Conservation (phyloP, 2,797 vertebrate genomes). For the Microhierax caerulescens region DNA sequence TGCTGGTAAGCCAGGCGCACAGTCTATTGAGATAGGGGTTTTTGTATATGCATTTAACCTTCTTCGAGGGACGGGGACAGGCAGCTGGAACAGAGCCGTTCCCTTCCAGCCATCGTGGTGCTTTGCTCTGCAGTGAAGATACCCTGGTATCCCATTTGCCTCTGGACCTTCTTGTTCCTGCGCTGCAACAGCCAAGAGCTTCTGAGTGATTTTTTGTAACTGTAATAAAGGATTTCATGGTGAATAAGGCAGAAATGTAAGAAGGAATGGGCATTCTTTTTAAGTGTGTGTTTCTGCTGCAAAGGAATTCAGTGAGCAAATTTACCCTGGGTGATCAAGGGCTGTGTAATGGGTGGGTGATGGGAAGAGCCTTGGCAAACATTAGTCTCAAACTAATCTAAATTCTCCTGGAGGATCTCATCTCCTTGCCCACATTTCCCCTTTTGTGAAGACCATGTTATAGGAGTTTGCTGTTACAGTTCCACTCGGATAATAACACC, state of each 20-base stretch:
- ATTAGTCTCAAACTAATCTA: not conserved
- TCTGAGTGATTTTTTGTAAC: not conserved
- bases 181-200: not conserved
- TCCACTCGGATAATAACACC: not conserved
- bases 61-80: not conserved
- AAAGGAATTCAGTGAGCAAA: not conserved
- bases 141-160: not conserved
- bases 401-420: not conserved
- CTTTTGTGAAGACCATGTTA: not conserved
- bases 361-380: not conserved
- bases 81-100: not conserved
- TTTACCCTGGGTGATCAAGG: not conserved
- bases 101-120: fast-evolving
- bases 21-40: not conserved
- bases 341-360: not conserved
- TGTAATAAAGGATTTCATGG: not conserved
- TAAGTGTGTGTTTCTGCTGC: not conserved
- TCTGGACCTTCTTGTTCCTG: not conserved
- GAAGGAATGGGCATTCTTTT: not conserved
- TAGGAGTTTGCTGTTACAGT: not conserved
- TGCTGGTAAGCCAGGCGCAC: not conserved
- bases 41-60: not conserved
- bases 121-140: not conserved
- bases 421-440: not conserved
- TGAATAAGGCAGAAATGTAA: not conserved